Conservation (phyloP, 2,113 vertebrate genomes). For the Amphiprion percula region DNA sequence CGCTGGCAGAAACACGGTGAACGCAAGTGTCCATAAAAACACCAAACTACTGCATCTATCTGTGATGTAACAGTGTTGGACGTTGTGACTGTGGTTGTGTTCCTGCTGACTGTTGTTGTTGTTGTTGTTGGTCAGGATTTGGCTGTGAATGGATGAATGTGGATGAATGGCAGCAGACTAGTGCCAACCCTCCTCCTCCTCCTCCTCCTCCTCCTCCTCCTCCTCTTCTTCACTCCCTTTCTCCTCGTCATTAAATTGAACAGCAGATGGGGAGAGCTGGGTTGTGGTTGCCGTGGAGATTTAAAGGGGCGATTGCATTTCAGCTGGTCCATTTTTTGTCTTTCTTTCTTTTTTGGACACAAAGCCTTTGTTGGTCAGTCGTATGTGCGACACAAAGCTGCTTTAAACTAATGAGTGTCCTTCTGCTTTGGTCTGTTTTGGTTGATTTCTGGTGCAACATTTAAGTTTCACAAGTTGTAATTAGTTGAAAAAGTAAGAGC, state of each 20-base stretch:
- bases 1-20: not conserved
- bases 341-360: not conserved
- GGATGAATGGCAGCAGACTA: slow-evolving; percentile 75
- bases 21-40: not conserved
- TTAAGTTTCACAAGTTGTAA: not conserved
- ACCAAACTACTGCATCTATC: not conserved
- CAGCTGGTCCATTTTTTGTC: slow-evolving; percentile 44
- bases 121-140: slow-evolving; percentile 58
- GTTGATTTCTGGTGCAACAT: not conserved
- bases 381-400: not conserved
- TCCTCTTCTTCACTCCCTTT: slow-evolving; percentile 35
- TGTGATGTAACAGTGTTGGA: too few species aligned
- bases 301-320: slow-evolving; percentile 65
- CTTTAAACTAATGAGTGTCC: not conserved
- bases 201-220: slow-evolving; percentile 48
- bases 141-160: slow-evolving; percentile 69
- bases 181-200: slow-evolving; percentile 72
- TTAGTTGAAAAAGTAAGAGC: not conserved
- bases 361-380: not conserved
- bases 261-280: slow-evolving; percentile 80
- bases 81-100: slow-evolving; percentile 1
- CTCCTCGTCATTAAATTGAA: slow-evolving; percentile 70
- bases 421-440: not conserved
- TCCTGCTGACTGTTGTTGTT: slow-evolving; percentile 42
- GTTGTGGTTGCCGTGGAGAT: slow-evolving; percentile 74